phyloP scores from a whole-genome alignment of 2,113 vertebrate genomes.

The Marmota monax region DNA sequence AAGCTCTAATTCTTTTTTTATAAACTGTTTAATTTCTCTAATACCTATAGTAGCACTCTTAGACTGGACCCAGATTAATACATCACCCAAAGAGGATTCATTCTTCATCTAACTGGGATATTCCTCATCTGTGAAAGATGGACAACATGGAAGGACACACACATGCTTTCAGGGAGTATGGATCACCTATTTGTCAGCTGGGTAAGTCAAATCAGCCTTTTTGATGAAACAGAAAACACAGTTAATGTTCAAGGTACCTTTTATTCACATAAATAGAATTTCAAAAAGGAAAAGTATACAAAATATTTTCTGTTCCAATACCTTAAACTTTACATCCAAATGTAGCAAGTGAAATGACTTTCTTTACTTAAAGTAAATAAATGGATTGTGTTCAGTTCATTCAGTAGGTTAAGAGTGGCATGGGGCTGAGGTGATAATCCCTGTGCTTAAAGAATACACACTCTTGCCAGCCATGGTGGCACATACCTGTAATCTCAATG shows the following conservation, averaged over 20 bases:
- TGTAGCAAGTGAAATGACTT: background rate
- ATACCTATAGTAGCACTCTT: background rate
- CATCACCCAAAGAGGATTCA: background rate
- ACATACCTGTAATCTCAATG: too few species aligned
- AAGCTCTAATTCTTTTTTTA: background rate
- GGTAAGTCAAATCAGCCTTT: background rate
- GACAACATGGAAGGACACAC: background rate
- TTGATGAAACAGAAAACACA: background rate
- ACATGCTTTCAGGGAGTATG: fast-evolving
- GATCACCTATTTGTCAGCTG: background rate
- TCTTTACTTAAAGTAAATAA: background rate
- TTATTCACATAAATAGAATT: background rate
- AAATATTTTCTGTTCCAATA: background rate
- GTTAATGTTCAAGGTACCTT: background rate
- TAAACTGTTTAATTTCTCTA: background rate
- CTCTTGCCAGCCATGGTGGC: too few species aligned
- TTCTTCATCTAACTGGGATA: background rate
- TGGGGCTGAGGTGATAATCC: background rate
- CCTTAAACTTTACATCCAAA: background rate
- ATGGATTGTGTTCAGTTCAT: background rate
- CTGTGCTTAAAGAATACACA: background rate
- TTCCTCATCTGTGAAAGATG: background rate
- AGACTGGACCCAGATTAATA: background rate
- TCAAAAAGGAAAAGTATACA: background rate
- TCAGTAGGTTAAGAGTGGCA: background rate